These are phyloP conservation scores for Pheosia tremula DNA, from an alignment of 2,888 invertebrate genomes.

Conservation along the genomic window DNA sequence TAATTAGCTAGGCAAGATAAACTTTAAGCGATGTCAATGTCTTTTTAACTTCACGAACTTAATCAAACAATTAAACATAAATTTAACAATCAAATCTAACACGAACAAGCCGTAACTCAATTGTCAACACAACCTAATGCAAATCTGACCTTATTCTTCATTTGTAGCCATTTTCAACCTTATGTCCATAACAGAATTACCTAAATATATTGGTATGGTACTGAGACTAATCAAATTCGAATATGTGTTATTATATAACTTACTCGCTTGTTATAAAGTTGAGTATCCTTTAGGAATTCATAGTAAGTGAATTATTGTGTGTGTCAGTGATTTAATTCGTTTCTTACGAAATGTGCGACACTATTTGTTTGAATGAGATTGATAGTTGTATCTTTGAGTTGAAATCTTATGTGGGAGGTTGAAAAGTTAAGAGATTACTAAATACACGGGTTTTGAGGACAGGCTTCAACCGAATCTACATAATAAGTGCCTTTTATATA, in stretches of 20 bases:
- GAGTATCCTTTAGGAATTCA: constrained; percentile 6
- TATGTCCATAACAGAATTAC: background rate
- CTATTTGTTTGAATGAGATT: constrained; percentile 9
- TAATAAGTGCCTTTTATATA: too few relatives aligned
- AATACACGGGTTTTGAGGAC: background rate
- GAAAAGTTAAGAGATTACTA: background rate
- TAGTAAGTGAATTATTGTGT: constrained; percentile 11
- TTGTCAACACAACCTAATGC: constrained; percentile 42
- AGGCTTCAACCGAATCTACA: background rate
- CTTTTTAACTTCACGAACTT: background rate
- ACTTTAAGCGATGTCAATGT: background rate
- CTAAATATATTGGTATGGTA: background rate
- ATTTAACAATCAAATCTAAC: constrained; percentile 5
- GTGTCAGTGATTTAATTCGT: constrained; percentile 12
- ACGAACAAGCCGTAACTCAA: constrained; percentile 32
- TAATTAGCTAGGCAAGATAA: too few relatives aligned
- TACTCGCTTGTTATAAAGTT: constrained; percentile 1
- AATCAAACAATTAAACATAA: constrained; percentile 4
- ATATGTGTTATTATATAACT: background rate
- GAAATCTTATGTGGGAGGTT: constrained; percentile 1
- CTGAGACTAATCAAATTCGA: background rate
- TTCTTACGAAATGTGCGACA: constrained; percentile 8
- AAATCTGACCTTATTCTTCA: constrained; percentile 39
- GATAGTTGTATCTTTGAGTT: constrained; percentile 3
- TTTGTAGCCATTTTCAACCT: background rate